phyloP scores from a whole-genome alignment of 2,797 vertebrate genomes.

The Heterohyrax brucei region DNA sequence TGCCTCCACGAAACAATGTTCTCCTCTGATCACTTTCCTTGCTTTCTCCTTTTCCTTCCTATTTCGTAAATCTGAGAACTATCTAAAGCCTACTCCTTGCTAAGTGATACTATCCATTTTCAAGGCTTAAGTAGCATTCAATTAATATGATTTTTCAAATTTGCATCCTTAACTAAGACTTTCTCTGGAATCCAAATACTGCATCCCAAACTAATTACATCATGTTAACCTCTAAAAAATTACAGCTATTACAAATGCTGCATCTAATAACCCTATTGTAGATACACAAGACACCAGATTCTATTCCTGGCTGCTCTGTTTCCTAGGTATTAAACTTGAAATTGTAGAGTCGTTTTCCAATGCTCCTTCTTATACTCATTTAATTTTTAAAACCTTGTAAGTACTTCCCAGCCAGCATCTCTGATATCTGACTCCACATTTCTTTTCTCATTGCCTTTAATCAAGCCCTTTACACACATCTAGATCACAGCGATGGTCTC shows the following conservation, averaged over 20 bases:
- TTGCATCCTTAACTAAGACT: neutral
- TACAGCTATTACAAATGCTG: neutral
- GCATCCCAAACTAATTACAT: neutral
- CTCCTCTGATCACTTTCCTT: neutral
- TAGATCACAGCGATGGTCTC: neutral
- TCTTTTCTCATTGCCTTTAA: neutral
- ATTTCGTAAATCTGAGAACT: neutral
- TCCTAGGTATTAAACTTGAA: neutral
- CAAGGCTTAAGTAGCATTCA: neutral
- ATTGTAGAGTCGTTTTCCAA: neutral
- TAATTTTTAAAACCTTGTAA: neutral
- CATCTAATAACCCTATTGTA: neutral
- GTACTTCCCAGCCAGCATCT: neutral
- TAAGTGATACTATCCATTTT: neutral
- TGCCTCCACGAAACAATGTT: neutral
- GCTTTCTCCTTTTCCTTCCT: neutral
- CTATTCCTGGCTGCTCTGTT: neutral
- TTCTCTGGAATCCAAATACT: neutral
- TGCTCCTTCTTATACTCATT: neutral
- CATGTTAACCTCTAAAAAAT: neutral
- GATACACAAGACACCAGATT: too few relatives aligned
- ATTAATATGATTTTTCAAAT: neutral
- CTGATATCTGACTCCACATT: neutral
- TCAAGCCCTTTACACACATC: neutral
- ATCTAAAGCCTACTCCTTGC: neutral